Base-by-base conservation (phyloP, 1,140 invertebrate species). In the Manduca sexta region DNA sequence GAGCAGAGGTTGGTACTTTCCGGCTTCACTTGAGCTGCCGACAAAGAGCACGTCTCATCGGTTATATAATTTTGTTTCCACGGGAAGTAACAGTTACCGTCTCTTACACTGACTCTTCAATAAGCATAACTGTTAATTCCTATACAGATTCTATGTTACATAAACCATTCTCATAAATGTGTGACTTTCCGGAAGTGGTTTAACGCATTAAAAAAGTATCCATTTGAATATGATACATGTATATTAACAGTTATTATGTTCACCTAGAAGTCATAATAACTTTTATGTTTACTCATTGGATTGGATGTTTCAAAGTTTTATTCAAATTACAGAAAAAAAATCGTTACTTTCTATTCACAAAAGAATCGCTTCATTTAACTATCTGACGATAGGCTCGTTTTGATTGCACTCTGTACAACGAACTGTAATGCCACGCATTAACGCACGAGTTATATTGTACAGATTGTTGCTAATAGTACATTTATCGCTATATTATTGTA, bases 311-410 rank as follows among this genome's bases (percentile, higher is more conserved):
- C 8, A 26, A 0, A 5, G 4, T 2, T 26, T 26, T 26, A 26
- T 3, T 26, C 4, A 8, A 8, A 26, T 26, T 3, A 26, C 4
- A 26, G 34, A 31, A 13, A 44, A n/a, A 10, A 45, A 64, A 64
- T 55, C 42, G 37, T 50, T 49, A 69, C 78, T 82, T 82, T 82
- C 75, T 78, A 72, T 62, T 79, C 78, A 75, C 74, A 70, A 78
- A 78, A 81, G 69, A 73, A 47, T 45, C 58, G 63, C 61, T 74
- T 61, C 61, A 72, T 62, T 67, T 60, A 69, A 64, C 66, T 55
- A 67, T 49, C 56, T 64, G 63, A 56, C 55, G 50, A 60, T 67
- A 55, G 64, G 49, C 49, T 68, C 56, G 52, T 53, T 68, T 65
- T 60, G 52, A 70, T 66, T 69, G 42, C 52, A 49, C 43, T 43